Evolutionary conservation across 2,888 invertebrate genomes (phyloP), one percentile per base, ranked within the genome.

Genomic region (Diachrysia chrysitis): DNA sequence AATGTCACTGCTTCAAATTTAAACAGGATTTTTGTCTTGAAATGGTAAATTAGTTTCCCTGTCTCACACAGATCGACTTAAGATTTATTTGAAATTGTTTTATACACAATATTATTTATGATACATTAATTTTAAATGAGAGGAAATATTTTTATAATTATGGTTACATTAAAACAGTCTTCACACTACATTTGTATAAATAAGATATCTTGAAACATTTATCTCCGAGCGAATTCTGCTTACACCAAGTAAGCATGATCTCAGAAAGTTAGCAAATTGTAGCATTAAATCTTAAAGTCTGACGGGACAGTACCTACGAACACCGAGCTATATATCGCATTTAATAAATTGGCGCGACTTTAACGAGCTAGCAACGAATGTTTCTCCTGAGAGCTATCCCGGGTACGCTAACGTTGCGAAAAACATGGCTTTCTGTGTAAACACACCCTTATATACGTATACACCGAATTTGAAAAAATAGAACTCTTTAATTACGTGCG

Each of bases 291-390:
- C 80, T 76, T 67, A 56, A 70, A 71, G 71, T 69, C 72, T 37
- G 76, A 68, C 63, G 73, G 73, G 67, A 72, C 66, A 69, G 71
- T 67, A 71, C 59, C 63, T 73, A 64, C 80, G 58, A 59, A 74
- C 71, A 72, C 71, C 60, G 29, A 67, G 80, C 80, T 79, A 83
- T 87, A 87, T 83, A 86, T 89, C 82, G 82, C 77, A 76, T 87
- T 81, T 86, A 87, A 89, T 88, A 89, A 89, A 90, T 86, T 82
- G 87, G 79, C 71, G 78, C 73, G 76, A 78, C 78, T 84, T 83
- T 87, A 87, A 87, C 87, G 82, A 85, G 82, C 83, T 64, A 60
- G 72, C 71, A 85, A 83, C 85, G 83, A 85, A 89, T 87, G 88
- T 83, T 84, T 62, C 88, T 87, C 89, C 32, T 32, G 89, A 88